These are phyloP conservation scores for Andrena praecox DNA, from an alignment of 2,888 invertebrate genomes.

Conservation along the genomic window DNA sequence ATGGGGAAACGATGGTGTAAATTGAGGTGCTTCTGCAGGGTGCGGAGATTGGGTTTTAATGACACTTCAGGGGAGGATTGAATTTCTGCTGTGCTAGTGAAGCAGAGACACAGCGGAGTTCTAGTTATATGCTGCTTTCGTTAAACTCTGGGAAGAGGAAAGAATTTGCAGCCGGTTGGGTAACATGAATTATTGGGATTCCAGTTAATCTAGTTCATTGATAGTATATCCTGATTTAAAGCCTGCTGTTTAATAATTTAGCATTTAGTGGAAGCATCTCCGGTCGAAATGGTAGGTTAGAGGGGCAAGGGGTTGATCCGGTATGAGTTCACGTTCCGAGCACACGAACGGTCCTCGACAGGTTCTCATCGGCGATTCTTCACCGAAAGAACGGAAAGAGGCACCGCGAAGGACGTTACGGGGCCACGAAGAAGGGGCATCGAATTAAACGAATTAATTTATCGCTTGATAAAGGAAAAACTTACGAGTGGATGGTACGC, in stretches of 20 bases:
- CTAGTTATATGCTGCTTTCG: no score
- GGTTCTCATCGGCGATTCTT: not conserved
- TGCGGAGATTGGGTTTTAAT: not conserved
- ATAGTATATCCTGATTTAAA: no score
- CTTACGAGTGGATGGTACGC: conserved; percentile 31
- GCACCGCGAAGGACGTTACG: not conserved
- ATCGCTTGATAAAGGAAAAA: conserved; percentile 39
- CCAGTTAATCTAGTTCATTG: no score
- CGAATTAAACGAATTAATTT: conserved; percentile 53
- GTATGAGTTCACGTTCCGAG: not conserved
- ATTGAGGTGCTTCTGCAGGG: not conserved
- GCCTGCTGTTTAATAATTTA: no score
- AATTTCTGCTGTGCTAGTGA: not conserved
- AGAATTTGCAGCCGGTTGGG: no score
- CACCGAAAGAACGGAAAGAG: not conserved
- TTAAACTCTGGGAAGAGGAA: no score
- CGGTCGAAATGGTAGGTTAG: no score
- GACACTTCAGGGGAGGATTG: not conserved
- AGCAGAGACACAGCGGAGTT: no score
- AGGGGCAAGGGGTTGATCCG: not conserved
- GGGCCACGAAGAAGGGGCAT: not conserved
- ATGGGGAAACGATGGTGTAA: conserved; percentile 2
- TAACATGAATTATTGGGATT: no score
- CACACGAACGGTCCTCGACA: not conserved
- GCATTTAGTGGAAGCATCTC: no score